phyloP scores from a whole-genome alignment of 2,888 invertebrate genomes.

The Stictocephala bisonia region DNA sequence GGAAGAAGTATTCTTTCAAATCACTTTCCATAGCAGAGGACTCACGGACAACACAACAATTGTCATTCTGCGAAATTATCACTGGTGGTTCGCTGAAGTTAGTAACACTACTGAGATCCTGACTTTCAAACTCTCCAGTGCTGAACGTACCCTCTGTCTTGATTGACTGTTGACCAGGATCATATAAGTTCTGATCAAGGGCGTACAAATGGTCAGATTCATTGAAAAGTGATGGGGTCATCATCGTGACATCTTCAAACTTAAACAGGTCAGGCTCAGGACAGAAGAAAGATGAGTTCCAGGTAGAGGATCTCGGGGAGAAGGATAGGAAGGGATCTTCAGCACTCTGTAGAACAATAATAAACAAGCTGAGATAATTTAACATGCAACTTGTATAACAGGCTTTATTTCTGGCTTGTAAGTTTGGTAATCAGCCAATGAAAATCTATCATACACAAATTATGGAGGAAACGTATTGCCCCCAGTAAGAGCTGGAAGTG shows the following conservation, averaged over 20 bases:
- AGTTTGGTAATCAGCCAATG: too few species aligned
- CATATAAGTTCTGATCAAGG: conserved; percentile 7
- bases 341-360: neutral
- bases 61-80: conserved; percentile 45
- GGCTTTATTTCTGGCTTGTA: too few species aligned
- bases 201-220: conserved; percentile 8
- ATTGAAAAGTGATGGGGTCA: neutral
- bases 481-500: too few species aligned
- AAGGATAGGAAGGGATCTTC: neutral
- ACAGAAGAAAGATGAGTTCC: conserved; percentile 13
- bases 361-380: neutral
- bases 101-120: conserved; percentile 34
- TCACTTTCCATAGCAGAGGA: conserved; percentile 38
- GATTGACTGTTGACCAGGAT: neutral
- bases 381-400: neutral
- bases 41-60: conserved; percentile 44
- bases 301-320: neutral
- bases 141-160: neutral
- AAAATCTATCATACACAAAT: too few species aligned
- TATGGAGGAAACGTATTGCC: too few species aligned
- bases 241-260: neutral
- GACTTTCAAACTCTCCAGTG: conserved; percentile 40
- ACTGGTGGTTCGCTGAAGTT: conserved; percentile 37
- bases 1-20: conserved; percentile 32
- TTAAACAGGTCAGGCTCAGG: conserved; percentile 23